Conservation (phyloP, 2,113 vertebrate genomes). For the Xerus inauris region DNA sequence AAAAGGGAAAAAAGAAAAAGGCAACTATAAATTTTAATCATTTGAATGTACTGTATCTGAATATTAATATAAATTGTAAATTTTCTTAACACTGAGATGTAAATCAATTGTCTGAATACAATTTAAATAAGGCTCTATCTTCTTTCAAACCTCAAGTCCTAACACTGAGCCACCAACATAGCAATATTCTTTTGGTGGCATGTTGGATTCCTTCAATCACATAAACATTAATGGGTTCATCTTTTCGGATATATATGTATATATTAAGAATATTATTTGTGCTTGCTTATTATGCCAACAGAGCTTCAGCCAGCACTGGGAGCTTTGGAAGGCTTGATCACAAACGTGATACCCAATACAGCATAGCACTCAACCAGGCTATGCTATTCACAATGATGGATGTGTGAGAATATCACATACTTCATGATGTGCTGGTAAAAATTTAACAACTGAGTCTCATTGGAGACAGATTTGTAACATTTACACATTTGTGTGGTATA, state of each 20-base stretch:
- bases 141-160: constrained; percentile 3
- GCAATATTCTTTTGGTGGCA: not conserved
- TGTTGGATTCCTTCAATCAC: not conserved
- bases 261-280: not conserved
- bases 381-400: not conserved
- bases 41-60: constrained; percentile 66
- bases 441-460: not conserved
- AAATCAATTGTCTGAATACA: constrained; percentile 77
- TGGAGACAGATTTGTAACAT: not conserved
- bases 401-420: not conserved
- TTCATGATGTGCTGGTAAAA: not conserved
- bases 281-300: not conserved
- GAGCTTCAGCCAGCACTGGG: not conserved
- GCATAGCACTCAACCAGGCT: not conserved
- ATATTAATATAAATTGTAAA: constrained; percentile 43
- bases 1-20: not conserved
- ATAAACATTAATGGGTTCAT: not conserved
- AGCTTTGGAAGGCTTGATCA: not conserved
- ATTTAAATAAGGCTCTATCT: constrained; percentile 67
- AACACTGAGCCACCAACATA: not conserved
- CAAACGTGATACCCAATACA: not conserved
- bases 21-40: constrained; percentile 58
- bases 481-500: not conserved
- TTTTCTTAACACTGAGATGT: constrained; percentile 77
- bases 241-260: not conserved